Evolutionary conservation across 2,797 vertebrate species (phyloP).

Genomic region (Emydoidea blandingii): DNA sequence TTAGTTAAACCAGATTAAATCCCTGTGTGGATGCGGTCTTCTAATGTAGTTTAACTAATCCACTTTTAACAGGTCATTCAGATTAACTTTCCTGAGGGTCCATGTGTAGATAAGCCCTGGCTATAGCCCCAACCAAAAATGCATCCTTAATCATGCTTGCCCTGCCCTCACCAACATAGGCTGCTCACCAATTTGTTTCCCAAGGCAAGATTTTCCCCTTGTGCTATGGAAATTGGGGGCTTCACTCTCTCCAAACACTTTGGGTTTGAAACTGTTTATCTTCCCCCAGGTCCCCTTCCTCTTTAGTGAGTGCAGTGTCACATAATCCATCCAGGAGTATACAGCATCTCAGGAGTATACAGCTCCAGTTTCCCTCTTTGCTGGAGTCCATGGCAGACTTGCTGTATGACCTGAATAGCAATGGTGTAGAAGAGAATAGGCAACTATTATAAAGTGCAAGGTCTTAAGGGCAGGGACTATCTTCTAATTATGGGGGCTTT

Average conservation of each 20-base stretch:
- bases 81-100: neutral
- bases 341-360: neutral
- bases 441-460: neutral
- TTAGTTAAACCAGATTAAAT: neutral
- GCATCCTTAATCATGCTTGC: slow-evolving; percentile 50
- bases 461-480: neutral
- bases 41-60: neutral
- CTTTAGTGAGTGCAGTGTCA: slow-evolving; percentile 23
- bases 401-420: neutral
- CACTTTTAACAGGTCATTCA: neutral
- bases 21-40: neutral
- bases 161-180: slow-evolving; percentile 29
- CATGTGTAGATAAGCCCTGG: neutral
- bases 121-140: slow-evolving; percentile 42
- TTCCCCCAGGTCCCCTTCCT: neutral
- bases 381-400: neutral
- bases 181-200: neutral
- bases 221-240: slow-evolving; percentile 38
- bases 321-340: neutral
- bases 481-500: slow-evolving; percentile 1
- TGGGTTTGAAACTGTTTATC: slow-evolving; percentile 34
- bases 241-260: slow-evolving; percentile 13
- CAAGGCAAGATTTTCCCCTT: slow-evolving; percentile 27
- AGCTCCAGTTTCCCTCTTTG: neutral
- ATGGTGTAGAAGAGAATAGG: neutral